Evolutionary conservation across 2,113 vertebrate species (phyloP).

Genomic region (Crotalus helleri): DNA sequence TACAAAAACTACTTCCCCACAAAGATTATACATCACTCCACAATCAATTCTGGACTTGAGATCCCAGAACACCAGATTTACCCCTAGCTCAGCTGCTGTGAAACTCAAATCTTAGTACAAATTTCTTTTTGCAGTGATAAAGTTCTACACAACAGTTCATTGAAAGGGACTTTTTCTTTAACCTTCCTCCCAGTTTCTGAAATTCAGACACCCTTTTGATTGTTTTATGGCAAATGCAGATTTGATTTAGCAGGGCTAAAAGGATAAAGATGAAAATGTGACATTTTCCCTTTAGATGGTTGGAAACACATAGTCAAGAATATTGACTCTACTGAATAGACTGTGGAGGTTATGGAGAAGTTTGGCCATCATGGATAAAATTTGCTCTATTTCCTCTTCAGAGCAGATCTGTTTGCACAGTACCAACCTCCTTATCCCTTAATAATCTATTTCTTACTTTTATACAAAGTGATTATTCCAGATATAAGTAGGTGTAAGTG

Average conservation of each 20-base stretch:
- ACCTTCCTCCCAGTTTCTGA: background rate
- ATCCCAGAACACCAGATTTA: background rate
- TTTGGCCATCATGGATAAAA: background rate
- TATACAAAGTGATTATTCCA: background rate
- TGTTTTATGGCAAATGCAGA: background rate
- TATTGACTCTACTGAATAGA: background rate
- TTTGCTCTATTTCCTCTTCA: background rate
- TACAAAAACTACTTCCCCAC: background rate
- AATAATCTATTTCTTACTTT: background rate
- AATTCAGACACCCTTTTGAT: background rate
- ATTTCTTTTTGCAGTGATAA: background rate
- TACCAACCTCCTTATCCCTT: background rate
- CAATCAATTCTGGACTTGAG: background rate
- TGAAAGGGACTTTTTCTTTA: background rate
- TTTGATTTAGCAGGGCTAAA: background rate
- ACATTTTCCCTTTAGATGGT: background rate
- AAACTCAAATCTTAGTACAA: background rate
- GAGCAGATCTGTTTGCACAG: background rate
- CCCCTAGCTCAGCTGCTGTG: background rate
- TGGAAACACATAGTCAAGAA: rapidly evolving
- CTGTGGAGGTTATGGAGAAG: background rate
- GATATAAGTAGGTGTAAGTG: background rate
- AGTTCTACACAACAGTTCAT: background rate
- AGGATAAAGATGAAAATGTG: background rate
- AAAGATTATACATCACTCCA: background rate